A percentile compares a stretch with the other conserved stretches of the same genome.
These are phyloP conservation scores for Cheirogaleus major DNA, from an alignment of 2,797 vertebrate genomes.

Conservation along the genomic window DNA sequence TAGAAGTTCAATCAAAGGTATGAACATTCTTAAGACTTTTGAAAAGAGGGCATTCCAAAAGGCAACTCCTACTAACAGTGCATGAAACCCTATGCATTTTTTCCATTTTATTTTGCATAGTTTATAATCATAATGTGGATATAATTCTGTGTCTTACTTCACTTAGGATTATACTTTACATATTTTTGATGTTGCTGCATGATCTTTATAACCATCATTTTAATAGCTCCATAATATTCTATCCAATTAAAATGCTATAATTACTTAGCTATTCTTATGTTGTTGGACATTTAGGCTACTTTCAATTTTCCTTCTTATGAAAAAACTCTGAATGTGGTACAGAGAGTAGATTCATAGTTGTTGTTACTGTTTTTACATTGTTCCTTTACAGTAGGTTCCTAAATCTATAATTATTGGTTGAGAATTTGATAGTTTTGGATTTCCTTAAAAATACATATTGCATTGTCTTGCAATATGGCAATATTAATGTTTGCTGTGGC, in stretches of 20 bases:
- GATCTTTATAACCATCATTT: background rate
- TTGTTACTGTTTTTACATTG: background rate
- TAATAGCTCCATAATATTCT: slow-evolving; percentile 9
- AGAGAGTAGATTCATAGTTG: background rate
- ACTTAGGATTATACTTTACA: background rate
- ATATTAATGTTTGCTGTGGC: background rate
- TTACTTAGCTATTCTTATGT: background rate
- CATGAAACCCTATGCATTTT: background rate
- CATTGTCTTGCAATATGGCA: background rate
- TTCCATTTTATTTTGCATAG: slow-evolving; percentile 19
- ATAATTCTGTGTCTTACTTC: slow-evolving; percentile 21
- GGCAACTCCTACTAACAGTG: background rate
- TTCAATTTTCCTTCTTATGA: background rate
- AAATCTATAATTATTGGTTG: slow-evolving; percentile 10
- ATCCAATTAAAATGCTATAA: background rate
- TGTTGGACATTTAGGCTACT: background rate
- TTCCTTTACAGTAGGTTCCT: background rate
- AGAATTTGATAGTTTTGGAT: background rate
- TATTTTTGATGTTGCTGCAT: slow-evolving; percentile 5
- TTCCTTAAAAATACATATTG: background rate
- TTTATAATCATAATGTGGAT: background rate
- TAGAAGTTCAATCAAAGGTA: background rate
- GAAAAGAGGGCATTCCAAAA: slow-evolving; percentile 52
- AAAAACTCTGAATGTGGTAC: background rate
- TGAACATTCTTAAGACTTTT: slow-evolving; percentile 5